Evolutionary conservation across 2,888 invertebrate species (phyloP), one percentile per base, ranked within the genome.

Genomic region (Drosophila peninsularis): DNA sequence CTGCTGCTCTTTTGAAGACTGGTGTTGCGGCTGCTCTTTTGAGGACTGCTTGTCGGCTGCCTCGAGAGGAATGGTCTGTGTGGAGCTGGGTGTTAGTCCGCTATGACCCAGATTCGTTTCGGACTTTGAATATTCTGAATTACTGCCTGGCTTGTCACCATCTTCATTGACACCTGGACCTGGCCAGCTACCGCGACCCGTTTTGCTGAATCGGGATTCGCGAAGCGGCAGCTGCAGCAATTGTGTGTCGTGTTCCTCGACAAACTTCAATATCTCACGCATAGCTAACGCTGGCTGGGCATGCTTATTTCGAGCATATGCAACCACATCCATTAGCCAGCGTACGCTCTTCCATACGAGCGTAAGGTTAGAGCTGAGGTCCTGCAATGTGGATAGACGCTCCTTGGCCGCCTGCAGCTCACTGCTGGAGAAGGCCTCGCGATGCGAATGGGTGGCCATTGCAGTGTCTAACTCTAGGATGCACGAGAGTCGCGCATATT

Each of bases 261-360:
- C 86, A 66, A 91, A 90, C 53, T 92, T 91, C 0, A 92, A 79
- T 37, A 93, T 91, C 52, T 92, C 91, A 14, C 87, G 89, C 90
- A 92, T 92, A 13, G 90, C 84, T 74, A 92, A 76, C 79, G 92
- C 91, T 75, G 92, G 79, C 75, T 92, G 81, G 75, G 92, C 82
- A 21, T 93, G 93, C 42, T 96, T 95, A 90, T 99, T 99, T 69
- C 99, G 94, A 0, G 99, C 98, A 91, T 97, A 97, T 0, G 97
- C 96, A 60, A 99, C 97, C 7, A 98, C 96, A 90, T 99, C 98
- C 95, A 98, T 97, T 21, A 99, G 94, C 99, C 99, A 99, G 19
- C 99, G 95, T 45, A 97, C 96, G 21, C 96, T 96, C 90, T 98
- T 97, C 99, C 99, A 99, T 4, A 97, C 95, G 0, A 94, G 93